Conservation (phyloP, 2,888 invertebrate species). For the Microctonus brassicae region DNA sequence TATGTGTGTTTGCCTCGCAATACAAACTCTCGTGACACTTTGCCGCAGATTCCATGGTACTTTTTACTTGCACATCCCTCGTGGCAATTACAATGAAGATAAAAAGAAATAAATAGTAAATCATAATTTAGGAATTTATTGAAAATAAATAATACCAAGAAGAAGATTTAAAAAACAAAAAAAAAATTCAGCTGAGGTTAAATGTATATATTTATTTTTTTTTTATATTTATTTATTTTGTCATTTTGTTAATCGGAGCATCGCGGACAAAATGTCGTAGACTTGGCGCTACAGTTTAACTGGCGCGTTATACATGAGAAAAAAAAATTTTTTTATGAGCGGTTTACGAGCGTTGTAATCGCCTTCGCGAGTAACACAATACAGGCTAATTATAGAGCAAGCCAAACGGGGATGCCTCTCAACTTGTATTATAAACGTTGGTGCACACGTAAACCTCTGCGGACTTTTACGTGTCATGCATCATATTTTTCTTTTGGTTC, state of each 20-base stretch:
- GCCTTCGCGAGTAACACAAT: conserved; percentile 64
- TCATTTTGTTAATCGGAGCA: neutral
- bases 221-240: neutral
- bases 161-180: too few relatives aligned
- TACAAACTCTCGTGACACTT: conserved; percentile 21
- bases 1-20: neutral
- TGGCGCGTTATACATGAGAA: neutral
- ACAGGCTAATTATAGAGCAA: conserved; percentile 66
- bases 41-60: conserved; percentile 12
- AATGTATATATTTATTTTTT: neutral
- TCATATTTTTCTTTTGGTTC: conserved; percentile 59
- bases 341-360: conserved; percentile 63
- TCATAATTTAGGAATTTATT: too few relatives aligned
- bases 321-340: conserved; percentile 61
- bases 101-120: too few relatives aligned
- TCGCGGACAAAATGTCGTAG: neutral
- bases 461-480: conserved; percentile 63
- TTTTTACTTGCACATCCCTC: neutral
- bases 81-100: neutral
- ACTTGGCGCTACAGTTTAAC: conserved; percentile 22
- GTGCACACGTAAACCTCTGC: conserved; percentile 48
- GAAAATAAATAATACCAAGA: neutral
- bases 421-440: conserved; percentile 57
- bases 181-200: neutral
- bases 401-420: conserved; percentile 41